Evolutionary conservation across 2,888 invertebrate genomes (phyloP).

Genomic region (Catotricha subobsoleta): DNA sequence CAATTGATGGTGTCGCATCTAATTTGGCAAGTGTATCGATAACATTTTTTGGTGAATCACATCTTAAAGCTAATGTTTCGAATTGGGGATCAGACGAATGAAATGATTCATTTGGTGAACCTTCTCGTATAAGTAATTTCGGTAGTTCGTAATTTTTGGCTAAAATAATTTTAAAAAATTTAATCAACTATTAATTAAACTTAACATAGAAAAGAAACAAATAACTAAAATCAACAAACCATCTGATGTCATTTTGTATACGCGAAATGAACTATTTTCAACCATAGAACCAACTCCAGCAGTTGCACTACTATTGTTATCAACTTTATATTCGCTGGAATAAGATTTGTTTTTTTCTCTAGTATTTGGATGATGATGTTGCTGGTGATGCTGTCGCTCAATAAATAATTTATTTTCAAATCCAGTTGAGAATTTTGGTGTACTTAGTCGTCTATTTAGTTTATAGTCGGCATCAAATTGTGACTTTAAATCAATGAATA

Average conservation of each 20-base stretch:
- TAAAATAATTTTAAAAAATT: no score
- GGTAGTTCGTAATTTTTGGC: slow-evolving; percentile 15
- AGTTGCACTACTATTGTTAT: background rate
- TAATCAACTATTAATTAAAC: no score
- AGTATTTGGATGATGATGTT: background rate
- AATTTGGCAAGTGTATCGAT: slow-evolving; percentile 10
- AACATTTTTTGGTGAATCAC: slow-evolving; percentile 13
- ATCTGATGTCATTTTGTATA: slow-evolving; percentile 13
- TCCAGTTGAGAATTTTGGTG: slow-evolving; percentile 1
- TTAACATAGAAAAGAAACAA: no score
- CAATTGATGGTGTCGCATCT: background rate
- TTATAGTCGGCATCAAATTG: background rate
- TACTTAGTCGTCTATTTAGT: background rate
- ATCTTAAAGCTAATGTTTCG: slow-evolving; percentile 13
- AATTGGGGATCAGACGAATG: slow-evolving; percentile 13
- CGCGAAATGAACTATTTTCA: slow-evolving; percentile 10
- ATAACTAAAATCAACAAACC: slow-evolving; percentile 9
- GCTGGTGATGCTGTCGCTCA: slow-evolving; percentile 10
- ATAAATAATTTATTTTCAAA: slow-evolving; percentile 13
- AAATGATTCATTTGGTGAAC: slow-evolving; percentile 14
- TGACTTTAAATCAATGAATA: background rate
- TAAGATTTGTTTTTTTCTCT: slow-evolving; percentile 1
- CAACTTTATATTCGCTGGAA: slow-evolving; percentile 1
- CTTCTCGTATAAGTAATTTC: slow-evolving; percentile 15
- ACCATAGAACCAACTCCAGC: slow-evolving; percentile 9